phyloP scores from a whole-genome alignment of 2,888 invertebrate species.

The Callyntrura guangdongensis region DNA sequence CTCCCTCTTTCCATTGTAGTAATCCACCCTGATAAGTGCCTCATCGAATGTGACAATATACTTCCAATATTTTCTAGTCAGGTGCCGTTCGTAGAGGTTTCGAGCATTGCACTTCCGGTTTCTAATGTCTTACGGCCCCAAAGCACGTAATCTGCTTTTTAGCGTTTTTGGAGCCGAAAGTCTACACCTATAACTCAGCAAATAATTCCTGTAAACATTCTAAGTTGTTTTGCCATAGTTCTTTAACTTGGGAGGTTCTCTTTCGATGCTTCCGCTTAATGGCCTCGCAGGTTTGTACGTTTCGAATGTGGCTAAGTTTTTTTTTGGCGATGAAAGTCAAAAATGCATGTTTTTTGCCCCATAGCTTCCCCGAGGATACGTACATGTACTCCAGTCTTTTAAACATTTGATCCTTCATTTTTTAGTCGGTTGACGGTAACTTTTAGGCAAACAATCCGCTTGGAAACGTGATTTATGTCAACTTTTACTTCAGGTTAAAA shows the following conservation, averaged over 20 bases:
- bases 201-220: not conserved
- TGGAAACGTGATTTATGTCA: too few relatives aligned
- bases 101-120: slow-evolving; percentile 47
- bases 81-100: slow-evolving; percentile 36
- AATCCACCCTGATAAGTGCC: slow-evolving; percentile 49
- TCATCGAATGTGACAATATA: slow-evolving; percentile 53
- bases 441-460: not conserved
- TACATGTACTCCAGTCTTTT: not conserved
- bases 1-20: slow-evolving; percentile 23
- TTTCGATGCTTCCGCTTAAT: not conserved
- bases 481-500: slow-evolving; percentile 37
- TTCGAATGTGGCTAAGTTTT: not conserved
- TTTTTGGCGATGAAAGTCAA: slow-evolving; percentile 11
- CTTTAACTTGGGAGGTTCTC: not conserved
- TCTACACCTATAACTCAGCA: not conserved
- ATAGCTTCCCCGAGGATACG: slow-evolving; percentile 22
- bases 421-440: slow-evolving; percentile 6
- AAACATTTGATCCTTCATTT: not conserved
- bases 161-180: slow-evolving; percentile 5
- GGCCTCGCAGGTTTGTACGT: not conserved
- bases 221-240: slow-evolving; percentile 4
- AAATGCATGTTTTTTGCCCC: not conserved
- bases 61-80: slow-evolving; percentile 26
- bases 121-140: slow-evolving; percentile 8
- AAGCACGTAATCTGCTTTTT: slow-evolving; percentile 24